Evolutionary conservation across 37 sponge, comb jelly and placozoan genomes (phyloP).

Genomic region (Crambe crambe): DNA sequence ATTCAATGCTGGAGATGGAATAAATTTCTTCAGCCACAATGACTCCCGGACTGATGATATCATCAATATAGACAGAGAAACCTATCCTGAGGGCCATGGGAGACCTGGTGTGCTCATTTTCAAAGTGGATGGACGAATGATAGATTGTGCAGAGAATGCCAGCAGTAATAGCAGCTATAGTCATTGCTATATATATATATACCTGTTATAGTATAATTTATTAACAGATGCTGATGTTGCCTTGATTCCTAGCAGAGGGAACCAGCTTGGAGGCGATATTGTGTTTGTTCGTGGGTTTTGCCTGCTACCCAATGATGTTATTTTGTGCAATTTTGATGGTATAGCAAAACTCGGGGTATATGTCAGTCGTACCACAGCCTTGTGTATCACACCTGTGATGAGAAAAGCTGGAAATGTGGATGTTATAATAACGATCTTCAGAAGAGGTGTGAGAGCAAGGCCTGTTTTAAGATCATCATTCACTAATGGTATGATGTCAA

Average conservation of each 20-base stretch:
- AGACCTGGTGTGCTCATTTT: constrained; percentile 31
- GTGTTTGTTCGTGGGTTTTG: not conserved
- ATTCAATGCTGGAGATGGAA: constrained; percentile 42
- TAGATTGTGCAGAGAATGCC: too few species aligned
- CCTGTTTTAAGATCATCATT: not conserved
- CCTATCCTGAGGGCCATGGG: not conserved
- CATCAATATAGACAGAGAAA: constrained; percentile 1
- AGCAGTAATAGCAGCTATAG: too few species aligned
- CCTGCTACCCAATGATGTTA: not conserved
- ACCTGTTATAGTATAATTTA: too few species aligned
- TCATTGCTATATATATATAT: too few species aligned
- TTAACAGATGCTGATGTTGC: not conserved
- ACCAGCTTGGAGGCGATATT: not conserved
- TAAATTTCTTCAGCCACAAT: not conserved
- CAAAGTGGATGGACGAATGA: constrained; percentile 3
- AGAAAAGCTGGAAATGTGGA: not conserved
- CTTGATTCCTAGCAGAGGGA: not conserved
- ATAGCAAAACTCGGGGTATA: not conserved
- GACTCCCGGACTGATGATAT: constrained; percentile 24
- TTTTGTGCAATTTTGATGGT: not conserved
- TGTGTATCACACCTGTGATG: not conserved
- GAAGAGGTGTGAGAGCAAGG: not conserved
- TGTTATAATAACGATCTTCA: too few species aligned
- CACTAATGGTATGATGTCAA: not conserved
- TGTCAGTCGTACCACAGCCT: not conserved